Percentiles rank a stretch among this genome's conserved stretches.
These are phyloP conservation scores for Trachelus stipa DNA, from an alignment of 2,888 invertebrate genomes.

Conservation along the genomic window DNA sequence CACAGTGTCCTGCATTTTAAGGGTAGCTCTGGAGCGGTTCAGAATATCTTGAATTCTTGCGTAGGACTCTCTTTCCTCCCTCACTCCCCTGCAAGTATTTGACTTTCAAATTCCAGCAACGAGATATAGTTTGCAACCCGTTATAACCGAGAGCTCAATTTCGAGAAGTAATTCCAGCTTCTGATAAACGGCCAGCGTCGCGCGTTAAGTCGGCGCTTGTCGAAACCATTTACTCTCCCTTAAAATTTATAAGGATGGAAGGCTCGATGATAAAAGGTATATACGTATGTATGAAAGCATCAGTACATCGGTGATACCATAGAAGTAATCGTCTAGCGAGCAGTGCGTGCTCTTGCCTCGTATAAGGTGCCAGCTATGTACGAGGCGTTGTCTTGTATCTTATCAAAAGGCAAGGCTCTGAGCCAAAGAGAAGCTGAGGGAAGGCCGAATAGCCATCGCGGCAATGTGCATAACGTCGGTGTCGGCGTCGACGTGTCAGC, in stretches of 20 bases:
- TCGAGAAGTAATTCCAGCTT: conserved; percentile 22
- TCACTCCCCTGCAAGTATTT: conserved; percentile 39
- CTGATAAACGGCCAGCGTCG: conserved; percentile 44
- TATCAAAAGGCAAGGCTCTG: background rate
- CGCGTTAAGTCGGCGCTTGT: conserved; percentile 26
- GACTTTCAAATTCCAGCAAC: conserved; percentile 48
- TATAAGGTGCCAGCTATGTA: background rate
- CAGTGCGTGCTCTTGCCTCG: background rate
- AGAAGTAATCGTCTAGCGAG: background rate
- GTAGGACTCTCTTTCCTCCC: conserved; percentile 5
- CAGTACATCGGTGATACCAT: background rate
- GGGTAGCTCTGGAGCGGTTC: background rate
- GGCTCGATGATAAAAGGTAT: background rate
- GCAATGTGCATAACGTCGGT: background rate
- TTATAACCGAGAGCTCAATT: conserved; percentile 32
- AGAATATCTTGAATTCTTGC: background rate
- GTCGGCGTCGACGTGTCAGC: background rate
- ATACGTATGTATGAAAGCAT: background rate
- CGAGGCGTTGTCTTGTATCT: background rate
- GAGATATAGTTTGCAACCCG: conserved; percentile 28
- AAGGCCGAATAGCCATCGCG: background rate
- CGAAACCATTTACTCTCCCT: background rate
- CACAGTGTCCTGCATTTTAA: background rate
- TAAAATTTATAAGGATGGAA: background rate
- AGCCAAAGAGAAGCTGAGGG: background rate